phyloP scores from a whole-genome alignment of 1,140 invertebrate species.

The Arion vulgaris region DNA sequence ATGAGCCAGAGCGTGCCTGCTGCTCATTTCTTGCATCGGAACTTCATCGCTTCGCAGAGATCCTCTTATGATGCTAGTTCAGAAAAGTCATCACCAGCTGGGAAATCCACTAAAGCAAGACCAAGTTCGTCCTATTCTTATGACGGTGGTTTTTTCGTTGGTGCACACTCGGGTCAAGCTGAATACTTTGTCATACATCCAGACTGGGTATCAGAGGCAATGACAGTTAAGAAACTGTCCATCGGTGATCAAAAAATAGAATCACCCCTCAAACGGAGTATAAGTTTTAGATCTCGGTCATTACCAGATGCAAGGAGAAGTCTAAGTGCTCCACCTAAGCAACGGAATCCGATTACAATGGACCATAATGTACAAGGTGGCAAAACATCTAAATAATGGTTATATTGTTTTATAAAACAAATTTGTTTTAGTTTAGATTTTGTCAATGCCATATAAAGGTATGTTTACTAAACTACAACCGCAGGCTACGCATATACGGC shows the following conservation, averaged over 20 bases:
- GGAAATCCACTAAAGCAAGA: constrained; percentile 4
- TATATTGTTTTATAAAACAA: background rate
- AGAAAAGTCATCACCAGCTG: constrained; percentile 20
- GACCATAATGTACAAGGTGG: background rate
- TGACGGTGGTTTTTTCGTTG: constrained; percentile 50
- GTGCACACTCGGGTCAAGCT: constrained; percentile 33
- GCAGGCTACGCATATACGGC: no score
- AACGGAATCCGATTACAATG: constrained; percentile 26
- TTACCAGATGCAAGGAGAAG: background rate
- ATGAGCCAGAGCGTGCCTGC: constrained; percentile 38
- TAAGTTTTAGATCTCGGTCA: background rate
- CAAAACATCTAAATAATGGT: background rate
- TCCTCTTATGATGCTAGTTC: constrained; percentile 44
- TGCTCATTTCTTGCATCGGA: constrained; percentile 29
- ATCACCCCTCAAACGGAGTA: background rate
- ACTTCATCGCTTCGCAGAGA: constrained; percentile 20
- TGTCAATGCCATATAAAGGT: no score
- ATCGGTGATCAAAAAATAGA: background rate
- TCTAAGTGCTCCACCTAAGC: constrained; percentile 32
- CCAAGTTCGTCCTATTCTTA: constrained; percentile 45
- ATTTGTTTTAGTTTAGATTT: no score
- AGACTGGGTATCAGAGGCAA: constrained; percentile 65
- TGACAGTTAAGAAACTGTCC: constrained; percentile 50
- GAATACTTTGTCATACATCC: constrained; percentile 64
- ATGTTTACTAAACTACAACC: no score